Conservation (phyloP, 2,113 vertebrate genomes). For the Zonotrichia leucophrys region DNA sequence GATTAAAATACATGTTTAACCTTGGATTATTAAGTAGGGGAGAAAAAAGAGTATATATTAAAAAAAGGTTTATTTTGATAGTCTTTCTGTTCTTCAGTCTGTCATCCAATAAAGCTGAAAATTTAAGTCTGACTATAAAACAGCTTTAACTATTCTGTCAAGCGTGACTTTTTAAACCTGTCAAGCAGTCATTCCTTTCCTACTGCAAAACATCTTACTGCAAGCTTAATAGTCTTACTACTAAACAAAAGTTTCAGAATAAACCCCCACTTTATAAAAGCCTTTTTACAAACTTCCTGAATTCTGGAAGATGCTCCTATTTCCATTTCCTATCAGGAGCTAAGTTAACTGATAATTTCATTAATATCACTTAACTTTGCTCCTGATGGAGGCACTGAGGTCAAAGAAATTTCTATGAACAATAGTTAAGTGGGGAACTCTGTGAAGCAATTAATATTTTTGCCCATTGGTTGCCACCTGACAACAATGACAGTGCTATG, state of each 20-base stretch:
- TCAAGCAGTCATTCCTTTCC: slow-evolving; percentile 62
- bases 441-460: background rate
- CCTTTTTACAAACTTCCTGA: background rate
- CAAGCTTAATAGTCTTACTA: slow-evolving; percentile 35
- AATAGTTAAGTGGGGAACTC: background rate
- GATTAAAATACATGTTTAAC: slow-evolving; percentile 47
- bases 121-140: slow-evolving; percentile 55
- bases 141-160: slow-evolving; percentile 59
- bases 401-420: background rate
- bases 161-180: slow-evolving; percentile 59
- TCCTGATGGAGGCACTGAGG: background rate
- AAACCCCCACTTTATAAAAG: slow-evolving; percentile 6
- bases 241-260: background rate
- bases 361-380: no score
- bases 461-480: background rate
- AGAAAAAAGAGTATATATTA: background rate
- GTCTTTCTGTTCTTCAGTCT: slow-evolving; percentile 49
- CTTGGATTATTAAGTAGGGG: slow-evolving; percentile 39
- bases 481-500: background rate
- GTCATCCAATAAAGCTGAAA: slow-evolving; percentile 62
- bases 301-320: background rate
- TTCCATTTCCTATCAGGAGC: background rate
- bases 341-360: background rate
- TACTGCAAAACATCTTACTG: slow-evolving; percentile 51
- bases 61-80: slow-evolving; percentile 29